Conservation (phyloP, 2,888 invertebrate genomes). For the Crepidodera aurea region DNA sequence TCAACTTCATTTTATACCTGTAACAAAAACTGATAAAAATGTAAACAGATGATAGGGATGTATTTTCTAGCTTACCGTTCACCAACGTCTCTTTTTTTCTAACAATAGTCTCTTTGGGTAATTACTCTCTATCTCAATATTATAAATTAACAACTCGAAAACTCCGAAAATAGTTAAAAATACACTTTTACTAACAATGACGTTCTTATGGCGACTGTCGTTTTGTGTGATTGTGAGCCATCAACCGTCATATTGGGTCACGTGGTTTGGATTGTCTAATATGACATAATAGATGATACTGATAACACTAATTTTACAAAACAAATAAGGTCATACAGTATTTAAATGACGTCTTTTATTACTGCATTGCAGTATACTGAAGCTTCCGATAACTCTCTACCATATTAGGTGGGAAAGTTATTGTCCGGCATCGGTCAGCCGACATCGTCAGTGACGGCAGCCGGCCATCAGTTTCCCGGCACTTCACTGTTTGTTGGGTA, state of each 20-base stretch:
- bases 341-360: too few species aligned
- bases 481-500: too few species aligned
- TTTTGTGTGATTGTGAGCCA: background rate
- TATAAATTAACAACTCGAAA: background rate
- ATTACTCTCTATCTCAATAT: background rate
- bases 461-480: too few species aligned
- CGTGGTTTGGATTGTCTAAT: constrained; percentile 13
- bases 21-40: background rate
- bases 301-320: too few species aligned
- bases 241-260: constrained; percentile 1
- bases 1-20: background rate
- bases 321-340: too few species aligned
- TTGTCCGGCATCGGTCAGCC: too few species aligned
- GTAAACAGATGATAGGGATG: background rate
- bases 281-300: too few species aligned
- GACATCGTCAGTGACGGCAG: too few species aligned
- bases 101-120: background rate
- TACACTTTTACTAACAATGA: background rate
- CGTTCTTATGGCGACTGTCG: background rate
- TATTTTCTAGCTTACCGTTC: background rate
- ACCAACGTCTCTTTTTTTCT: background rate
- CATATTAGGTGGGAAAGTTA: too few species aligned
- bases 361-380: too few species aligned
- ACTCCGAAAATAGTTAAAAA: background rate
- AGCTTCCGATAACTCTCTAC: too few species aligned